Conservation (phyloP, 2,888 invertebrate species). For the Protonemura montana region DNA sequence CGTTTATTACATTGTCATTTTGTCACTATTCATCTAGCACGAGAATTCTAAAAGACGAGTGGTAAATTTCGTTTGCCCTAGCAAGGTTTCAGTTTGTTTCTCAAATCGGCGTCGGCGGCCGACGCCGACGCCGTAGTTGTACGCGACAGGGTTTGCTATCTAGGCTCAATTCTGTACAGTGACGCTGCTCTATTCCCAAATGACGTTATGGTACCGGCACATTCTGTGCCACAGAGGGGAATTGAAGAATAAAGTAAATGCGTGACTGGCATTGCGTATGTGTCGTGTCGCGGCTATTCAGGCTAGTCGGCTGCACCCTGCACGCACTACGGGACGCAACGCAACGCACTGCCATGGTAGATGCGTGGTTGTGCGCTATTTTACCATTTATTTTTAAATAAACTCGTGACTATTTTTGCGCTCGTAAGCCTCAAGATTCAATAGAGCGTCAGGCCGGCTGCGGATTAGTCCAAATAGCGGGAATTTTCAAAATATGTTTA, state of each 20-base stretch:
- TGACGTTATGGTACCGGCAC: slow-evolving; percentile 43
- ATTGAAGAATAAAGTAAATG: slow-evolving; percentile 34
- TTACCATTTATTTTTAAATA: too few relatives aligned
- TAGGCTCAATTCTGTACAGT: not conserved
- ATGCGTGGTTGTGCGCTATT: too few relatives aligned
- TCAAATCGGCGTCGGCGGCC: not conserved
- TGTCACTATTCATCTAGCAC: too few relatives aligned
- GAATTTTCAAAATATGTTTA: too few relatives aligned
- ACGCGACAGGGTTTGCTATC: not conserved
- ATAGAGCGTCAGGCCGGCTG: too few relatives aligned
- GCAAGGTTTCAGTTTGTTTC: slow-evolving; percentile 5
- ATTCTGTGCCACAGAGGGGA: slow-evolving; percentile 14
- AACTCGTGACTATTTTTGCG: too few relatives aligned
- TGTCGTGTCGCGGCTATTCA: too few relatives aligned
- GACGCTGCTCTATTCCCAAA: slow-evolving; percentile 49
- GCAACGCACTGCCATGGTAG: too few relatives aligned
- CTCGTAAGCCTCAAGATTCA: too few relatives aligned
- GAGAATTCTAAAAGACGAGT: not conserved
- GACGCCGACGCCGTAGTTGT: not conserved
- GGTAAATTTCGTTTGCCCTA: not conserved
- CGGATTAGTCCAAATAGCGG: too few relatives aligned
- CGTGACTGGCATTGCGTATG: slow-evolving; percentile 21
- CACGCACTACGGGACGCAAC: too few relatives aligned
- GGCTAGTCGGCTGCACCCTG: too few relatives aligned
- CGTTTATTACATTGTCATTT: not conserved